phyloP scores from a whole-genome alignment of 2,113 vertebrate genomes.

The Sphyrna mokarran region DNA sequence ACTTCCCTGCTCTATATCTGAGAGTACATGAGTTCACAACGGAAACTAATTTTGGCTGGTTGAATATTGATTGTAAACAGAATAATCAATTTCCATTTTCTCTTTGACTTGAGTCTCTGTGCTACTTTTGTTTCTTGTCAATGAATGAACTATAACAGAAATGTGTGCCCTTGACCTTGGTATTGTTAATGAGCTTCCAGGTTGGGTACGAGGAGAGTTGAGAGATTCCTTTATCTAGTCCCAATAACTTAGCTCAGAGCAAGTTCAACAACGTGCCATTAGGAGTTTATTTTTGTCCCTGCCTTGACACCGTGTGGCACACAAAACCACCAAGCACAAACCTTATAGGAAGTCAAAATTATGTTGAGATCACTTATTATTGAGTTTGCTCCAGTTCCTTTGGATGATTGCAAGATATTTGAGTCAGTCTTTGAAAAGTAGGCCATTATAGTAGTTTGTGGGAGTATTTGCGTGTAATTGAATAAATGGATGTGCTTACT shows the following conservation, averaged over 20 bases:
- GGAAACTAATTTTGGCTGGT: background rate
- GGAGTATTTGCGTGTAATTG: background rate
- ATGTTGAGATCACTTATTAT: background rate
- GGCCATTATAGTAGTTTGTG: background rate
- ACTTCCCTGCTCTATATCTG: slow-evolving; percentile 7
- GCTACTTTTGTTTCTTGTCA: background rate
- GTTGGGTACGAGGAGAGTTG: background rate
- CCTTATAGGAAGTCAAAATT: background rate
- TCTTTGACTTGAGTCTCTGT: background rate
- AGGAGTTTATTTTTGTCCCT: background rate
- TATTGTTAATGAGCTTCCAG: background rate
- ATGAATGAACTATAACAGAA: background rate
- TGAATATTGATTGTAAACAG: background rate
- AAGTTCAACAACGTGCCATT: background rate
- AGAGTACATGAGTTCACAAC: background rate
- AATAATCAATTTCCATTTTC: background rate
- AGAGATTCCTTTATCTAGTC: background rate
- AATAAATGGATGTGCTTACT: background rate
- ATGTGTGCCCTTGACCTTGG: background rate
- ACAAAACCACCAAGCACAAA: background rate
- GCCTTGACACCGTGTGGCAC: background rate
- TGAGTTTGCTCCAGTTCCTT: background rate
- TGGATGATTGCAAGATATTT: background rate
- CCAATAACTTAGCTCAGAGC: background rate
- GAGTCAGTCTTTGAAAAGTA: background rate